Evolutionary conservation across 2,113 vertebrate genomes (phyloP).

Genomic region (Malurus elegans): DNA sequence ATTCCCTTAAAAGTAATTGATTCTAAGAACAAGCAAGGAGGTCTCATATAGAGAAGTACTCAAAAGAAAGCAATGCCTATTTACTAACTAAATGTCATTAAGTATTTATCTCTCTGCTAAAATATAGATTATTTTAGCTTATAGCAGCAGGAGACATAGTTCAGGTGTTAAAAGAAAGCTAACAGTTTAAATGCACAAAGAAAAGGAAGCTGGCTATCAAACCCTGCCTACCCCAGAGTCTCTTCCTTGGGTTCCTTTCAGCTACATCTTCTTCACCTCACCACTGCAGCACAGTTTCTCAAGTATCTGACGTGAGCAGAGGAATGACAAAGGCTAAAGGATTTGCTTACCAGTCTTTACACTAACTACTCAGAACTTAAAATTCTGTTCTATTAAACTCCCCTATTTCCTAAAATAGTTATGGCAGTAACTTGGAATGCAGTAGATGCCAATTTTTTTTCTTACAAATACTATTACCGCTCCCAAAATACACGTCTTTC

Average conservation of each 20-base stretch:
- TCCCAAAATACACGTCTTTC: neutral
- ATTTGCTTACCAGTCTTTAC: neutral
- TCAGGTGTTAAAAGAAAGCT: neutral
- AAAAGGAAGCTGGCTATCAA: neutral
- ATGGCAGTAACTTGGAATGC: neutral
- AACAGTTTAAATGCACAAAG: neutral
- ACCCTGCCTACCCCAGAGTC: neutral
- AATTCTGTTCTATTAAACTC: neutral
- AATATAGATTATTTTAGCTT: neutral
- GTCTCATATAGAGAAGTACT: neutral
- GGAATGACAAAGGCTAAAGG: neutral
- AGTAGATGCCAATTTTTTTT: neutral
- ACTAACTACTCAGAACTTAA: neutral
- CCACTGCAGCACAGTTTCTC: neutral
- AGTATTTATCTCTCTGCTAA: neutral
- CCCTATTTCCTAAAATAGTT: neutral
- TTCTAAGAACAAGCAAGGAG: neutral
- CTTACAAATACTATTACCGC: neutral
- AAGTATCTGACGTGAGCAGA: neutral
- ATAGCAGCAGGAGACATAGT: neutral
- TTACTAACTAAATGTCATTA: neutral
- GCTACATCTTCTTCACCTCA: neutral
- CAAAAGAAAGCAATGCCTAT: neutral
- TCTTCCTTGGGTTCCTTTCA: neutral
- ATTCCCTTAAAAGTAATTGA: neutral